These are phyloP conservation scores for Danionella dracula DNA, from an alignment of 2,797 vertebrate genomes.

Conservation along the genomic window DNA sequence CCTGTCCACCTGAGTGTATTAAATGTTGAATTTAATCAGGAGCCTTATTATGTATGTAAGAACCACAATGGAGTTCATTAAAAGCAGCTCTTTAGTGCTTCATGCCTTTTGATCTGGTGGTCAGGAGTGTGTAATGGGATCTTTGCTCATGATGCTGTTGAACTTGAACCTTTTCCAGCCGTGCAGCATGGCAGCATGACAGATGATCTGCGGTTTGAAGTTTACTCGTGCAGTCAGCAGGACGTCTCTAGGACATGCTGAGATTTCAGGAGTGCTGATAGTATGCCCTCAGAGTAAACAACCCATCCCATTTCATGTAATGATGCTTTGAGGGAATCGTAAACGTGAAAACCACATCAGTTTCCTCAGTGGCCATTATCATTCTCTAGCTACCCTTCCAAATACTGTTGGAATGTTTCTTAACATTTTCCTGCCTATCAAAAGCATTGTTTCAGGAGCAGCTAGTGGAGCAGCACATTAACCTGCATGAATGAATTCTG, in stretches of 20 bases:
- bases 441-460: neutral
- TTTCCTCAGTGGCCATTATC: neutral
- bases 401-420: neutral
- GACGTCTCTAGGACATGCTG: neutral
- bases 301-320: slow-evolving; percentile 8
- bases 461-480: neutral
- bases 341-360: neutral
- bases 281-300: slow-evolving; percentile 1
- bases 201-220: neutral
- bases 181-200: neutral
- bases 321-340: neutral
- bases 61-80: slow-evolving; percentile 25
- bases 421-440: neutral
- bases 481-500: neutral
- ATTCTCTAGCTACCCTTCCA: neutral
- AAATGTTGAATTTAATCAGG: no score
- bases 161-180: neutral
- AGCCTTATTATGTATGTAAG: no score
- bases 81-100: neutral
- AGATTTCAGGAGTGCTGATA: neutral
- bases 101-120: neutral
- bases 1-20: neutral
- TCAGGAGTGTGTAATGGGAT: neutral
- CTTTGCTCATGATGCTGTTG: neutral
- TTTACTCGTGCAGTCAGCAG: neutral